Evolutionary conservation across 2,113 vertebrate genomes (phyloP), one percentile per base, ranked within the genome.

Genomic region (Phyllostomus hastatus): DNA sequence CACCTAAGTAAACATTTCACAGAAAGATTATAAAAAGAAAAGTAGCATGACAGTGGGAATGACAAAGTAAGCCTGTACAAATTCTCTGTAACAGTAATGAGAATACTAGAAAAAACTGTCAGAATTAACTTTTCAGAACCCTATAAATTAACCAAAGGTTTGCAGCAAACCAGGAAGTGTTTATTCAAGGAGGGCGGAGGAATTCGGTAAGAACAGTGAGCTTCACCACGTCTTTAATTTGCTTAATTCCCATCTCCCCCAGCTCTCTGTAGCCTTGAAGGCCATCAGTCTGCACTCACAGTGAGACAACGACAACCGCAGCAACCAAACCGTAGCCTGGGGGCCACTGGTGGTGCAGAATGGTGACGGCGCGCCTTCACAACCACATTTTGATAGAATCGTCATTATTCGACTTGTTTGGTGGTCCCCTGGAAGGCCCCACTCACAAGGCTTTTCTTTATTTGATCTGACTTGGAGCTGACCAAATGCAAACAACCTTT

Each of bases 11-110:
- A 91, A 70, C 8, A 59, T 83, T 81, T 94, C 61, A 95, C 17
- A 66, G 78, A 94, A 91, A 72, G n/a, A 38, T 81, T 84, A 81
- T 93, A 93, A 79, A 48, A 48, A 33, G 72, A 89, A 88, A 14
- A 89, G 50, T 33, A 61, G 15, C 20, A 38, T n/a, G 43, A 87
- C 46, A 87, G 26, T 79, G 61, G 52, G 20, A 84, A 95, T 10
- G 38, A 17, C 35, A 92, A 59, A 86, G 41, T 59, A 61, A 93
- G 43, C 28, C 1, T 89, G 54, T 33, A 43, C 86, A 91, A 78
- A 52, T 88, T 17, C 4, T 67, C 20, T 14, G 66, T 38, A 46
- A 86, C 86, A 87, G 15, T 52, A 78, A 19, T 73, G 24, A 66
- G 28, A 76, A 92, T n/a, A 66, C 17, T 46, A 61, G 46, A 17